Conservation (phyloP, 2,888 invertebrate genomes). For the Cheilosia pagana region DNA sequence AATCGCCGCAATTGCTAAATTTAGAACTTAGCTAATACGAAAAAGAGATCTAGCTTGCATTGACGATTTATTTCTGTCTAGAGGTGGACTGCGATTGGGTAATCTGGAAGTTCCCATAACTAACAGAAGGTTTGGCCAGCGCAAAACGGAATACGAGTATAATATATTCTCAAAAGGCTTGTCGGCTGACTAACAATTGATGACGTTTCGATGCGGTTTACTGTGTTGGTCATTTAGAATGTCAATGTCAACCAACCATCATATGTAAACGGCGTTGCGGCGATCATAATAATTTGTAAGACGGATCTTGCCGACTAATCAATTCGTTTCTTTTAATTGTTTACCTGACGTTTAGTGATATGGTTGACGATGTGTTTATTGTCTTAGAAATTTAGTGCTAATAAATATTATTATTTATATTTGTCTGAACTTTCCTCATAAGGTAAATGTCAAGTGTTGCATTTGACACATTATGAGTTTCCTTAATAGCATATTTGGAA, state of each 20-base stretch:
- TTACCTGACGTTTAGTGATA: constrained; percentile 12
- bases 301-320: constrained; percentile 44
- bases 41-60: constrained; percentile 36
- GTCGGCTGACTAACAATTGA: not conserved
- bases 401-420: not conserved
- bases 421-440: not conserved
- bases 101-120: constrained; percentile 49
- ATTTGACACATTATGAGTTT: no score
- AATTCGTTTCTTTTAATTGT: constrained; percentile 34
- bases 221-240: constrained; percentile 25
- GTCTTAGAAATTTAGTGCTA: constrained; percentile 2
- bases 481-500: no score
- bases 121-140: not conserved
- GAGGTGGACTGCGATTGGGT: constrained; percentile 12
- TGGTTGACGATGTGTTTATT: constrained; percentile 4
- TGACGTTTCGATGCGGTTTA: constrained; percentile 13
- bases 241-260: constrained; percentile 13
- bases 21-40: constrained; percentile 67
- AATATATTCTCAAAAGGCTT: not conserved
- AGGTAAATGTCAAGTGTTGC: not conserved
- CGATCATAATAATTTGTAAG: constrained; percentile 37
- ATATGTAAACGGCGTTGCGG: not conserved
- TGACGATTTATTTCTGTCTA: not conserved
- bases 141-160: constrained; percentile 18
- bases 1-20: constrained; percentile 58